phyloP scores from a whole-genome alignment of 1,140 invertebrate genomes.

The Archivesica marissinica region DNA sequence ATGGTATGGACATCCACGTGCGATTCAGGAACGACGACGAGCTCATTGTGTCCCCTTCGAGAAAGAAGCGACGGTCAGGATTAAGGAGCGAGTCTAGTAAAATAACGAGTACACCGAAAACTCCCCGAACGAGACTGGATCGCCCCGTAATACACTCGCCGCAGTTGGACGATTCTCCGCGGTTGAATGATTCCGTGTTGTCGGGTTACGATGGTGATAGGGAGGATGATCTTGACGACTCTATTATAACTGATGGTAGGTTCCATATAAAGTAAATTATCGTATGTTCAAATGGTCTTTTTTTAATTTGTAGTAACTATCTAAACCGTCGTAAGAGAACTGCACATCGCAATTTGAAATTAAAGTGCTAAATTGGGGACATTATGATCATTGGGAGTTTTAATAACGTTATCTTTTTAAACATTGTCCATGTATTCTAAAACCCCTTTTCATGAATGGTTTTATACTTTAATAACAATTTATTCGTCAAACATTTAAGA shows the following conservation, averaged over 20 bases:
- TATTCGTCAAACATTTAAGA: too few species aligned
- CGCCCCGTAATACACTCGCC: background rate
- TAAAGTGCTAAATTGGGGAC: too few species aligned
- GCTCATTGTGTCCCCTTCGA: conserved; percentile 78
- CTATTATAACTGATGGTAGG: conserved; percentile 75
- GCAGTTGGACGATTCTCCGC: background rate
- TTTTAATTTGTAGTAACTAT: too few species aligned
- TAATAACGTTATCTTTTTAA: too few species aligned
- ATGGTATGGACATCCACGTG: conserved; percentile 71
- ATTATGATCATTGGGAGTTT: too few species aligned
- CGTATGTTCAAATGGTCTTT: too few species aligned
- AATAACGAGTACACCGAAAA: conserved; percentile 51
- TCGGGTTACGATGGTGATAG: conserved; percentile 80
- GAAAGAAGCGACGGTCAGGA: conserved; percentile 65
- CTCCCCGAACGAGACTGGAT: conserved; percentile 42
- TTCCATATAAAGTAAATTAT: too few species aligned
- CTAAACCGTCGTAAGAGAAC: too few species aligned
- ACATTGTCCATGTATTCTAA: too few species aligned
- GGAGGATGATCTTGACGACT: conserved; percentile 78
- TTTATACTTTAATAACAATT: too few species aligned
- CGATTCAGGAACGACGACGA: conserved; percentile 77
- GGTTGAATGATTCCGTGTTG: conserved; percentile 72
- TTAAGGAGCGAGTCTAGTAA: conserved; percentile 19
- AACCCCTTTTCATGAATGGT: too few species aligned
- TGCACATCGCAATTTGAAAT: too few species aligned